Conservation (phyloP, 2,113 vertebrate species). For the Chloebia gouldiae region DNA sequence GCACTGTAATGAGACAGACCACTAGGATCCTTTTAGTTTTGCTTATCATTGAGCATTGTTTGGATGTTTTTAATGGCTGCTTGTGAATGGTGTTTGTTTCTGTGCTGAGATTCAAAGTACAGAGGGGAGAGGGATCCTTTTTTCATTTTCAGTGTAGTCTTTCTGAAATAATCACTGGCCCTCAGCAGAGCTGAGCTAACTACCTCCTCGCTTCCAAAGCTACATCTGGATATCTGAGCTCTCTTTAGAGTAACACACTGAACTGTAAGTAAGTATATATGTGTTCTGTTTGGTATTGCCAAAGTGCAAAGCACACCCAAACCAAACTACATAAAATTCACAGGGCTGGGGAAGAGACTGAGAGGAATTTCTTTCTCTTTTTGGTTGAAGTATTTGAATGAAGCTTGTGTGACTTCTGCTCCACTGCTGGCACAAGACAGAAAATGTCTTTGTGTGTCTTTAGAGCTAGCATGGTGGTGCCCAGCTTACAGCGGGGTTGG, state of each 20-base stretch:
- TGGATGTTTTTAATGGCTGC: background rate
- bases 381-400: background rate
- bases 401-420: background rate
- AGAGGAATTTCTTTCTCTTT: background rate
- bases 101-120: background rate
- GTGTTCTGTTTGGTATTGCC: background rate
- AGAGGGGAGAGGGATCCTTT: background rate
- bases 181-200: background rate
- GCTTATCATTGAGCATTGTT: background rate
- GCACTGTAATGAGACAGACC: background rate
- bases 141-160: background rate
- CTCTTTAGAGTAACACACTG: background rate
- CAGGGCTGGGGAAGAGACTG: background rate
- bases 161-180: background rate
- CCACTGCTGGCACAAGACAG: background rate
- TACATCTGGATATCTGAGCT: background rate
- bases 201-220: background rate
- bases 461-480: fast-evolving
- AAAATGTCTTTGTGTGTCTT: background rate
- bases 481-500: background rate
- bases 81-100: background rate
- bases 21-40: background rate
- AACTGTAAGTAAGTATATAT: background rate
- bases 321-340: background rate
- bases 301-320: background rate